phyloP scores from a whole-genome alignment of 2,888 invertebrate species.

The Yponomeuta cagnagella region DNA sequence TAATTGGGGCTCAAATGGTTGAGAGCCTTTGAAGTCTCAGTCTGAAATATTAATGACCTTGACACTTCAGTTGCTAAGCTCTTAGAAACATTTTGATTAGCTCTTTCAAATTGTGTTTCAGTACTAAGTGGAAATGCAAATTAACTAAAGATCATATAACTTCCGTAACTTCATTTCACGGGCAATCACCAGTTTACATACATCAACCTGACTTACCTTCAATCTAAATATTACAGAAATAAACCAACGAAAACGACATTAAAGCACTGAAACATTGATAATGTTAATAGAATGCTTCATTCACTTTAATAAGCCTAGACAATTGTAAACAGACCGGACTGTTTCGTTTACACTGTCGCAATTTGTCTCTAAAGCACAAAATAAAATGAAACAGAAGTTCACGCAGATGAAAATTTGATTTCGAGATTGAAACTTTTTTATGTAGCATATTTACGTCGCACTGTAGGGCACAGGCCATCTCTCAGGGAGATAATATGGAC shows the following conservation, averaged over 20 bases:
- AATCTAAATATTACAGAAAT: no score
- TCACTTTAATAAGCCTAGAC: conserved; percentile 1
- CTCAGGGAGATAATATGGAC: no score
- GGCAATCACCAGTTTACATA: no score
- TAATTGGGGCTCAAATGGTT: neutral
- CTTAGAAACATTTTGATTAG: neutral
- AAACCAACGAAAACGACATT: neutral
- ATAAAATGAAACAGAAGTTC: neutral
- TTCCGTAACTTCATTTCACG: no score
- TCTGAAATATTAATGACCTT: neutral
- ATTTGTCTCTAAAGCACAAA: neutral
- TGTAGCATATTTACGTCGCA: no score
- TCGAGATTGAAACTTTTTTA: no score
- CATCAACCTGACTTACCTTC: no score
- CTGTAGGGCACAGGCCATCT: no score
- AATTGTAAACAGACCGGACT: neutral
- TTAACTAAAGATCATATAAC: no score
- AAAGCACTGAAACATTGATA: neutral
- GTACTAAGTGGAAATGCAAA: no score
- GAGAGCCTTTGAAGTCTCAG: neutral
- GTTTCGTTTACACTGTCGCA: neutral
- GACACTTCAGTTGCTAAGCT: neutral
- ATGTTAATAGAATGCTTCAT: conserved; percentile 6
- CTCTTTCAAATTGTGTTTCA: neutral
- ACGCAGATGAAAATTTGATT: no score